Evolutionary conservation across 2,113 vertebrate species (phyloP).

Genomic region (Antechinus stuartii): DNA sequence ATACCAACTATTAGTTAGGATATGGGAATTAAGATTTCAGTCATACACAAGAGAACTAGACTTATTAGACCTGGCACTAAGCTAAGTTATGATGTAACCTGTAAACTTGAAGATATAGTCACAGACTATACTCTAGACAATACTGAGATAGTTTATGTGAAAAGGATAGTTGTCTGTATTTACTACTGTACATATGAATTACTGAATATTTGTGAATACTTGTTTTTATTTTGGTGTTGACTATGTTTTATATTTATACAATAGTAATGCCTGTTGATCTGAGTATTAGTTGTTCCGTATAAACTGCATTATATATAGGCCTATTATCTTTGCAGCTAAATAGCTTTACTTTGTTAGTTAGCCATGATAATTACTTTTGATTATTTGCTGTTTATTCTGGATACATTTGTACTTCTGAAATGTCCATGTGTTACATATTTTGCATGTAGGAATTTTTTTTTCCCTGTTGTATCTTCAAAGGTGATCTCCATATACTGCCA

Average conservation of each 20-base stretch:
- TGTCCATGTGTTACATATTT: background rate
- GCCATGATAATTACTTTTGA: background rate
- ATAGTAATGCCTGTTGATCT: background rate
- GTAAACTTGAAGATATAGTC: background rate
- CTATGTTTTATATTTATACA: background rate
- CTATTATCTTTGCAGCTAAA: background rate
- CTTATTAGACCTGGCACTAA: background rate
- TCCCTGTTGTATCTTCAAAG: background rate
- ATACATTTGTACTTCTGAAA: background rate
- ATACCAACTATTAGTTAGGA: background rate
- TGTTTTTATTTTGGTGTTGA: background rate
- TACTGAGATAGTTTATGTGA: background rate
- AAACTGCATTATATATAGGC: background rate
- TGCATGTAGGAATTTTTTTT: background rate
- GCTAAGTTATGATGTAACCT: background rate
- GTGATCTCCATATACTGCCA: background rate
- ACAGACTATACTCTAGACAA: background rate
- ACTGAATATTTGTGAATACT: background rate
- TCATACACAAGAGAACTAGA: background rate
- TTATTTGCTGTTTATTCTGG: background rate
- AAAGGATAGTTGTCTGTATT: background rate
- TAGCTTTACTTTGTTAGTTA: background rate
- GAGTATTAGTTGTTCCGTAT: background rate
- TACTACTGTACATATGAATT: background rate
- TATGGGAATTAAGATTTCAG: background rate